Base-by-base conservation (phyloP, 2,113 vertebrate genomes). In the Ceratotherium simum region DNA sequence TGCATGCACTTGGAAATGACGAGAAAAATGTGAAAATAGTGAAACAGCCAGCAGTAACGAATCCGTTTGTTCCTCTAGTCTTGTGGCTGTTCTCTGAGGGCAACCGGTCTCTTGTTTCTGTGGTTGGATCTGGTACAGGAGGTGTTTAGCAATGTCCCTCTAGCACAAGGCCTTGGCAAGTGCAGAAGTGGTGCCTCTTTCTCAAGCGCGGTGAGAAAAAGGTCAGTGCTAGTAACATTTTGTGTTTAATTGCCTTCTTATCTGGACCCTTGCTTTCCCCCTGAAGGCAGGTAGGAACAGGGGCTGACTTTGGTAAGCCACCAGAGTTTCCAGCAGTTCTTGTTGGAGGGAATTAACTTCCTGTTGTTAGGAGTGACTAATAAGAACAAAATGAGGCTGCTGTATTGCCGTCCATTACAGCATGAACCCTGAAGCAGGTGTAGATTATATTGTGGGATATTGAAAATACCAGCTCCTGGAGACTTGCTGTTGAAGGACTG, bases 1-100 rank as follows among this genome's bases (percentile, higher is more conserved):
- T 39, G 21, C 46, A 6, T 33, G 33, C 4, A 42, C 73, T 95
- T 96, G 54, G 18, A 82, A 96, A 48, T 69, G 64, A 65, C 51
- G 67, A 54, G 29, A 6, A 88, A 81, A 54, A 60, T n/a, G 46
- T 88, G 39, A 79, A 92, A 58, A 33, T 51, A 72, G 64, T 13
- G 46, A 48, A 42, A 25, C 6, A 29, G 21, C 6, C 48, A 84
- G 48, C 56, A 92, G 42, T 29, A 78, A 58, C 1, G 12, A 58
- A n/a, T 48, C 46, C 0, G 7, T 39, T 33, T 27, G 48, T 23
- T 21, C 6, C 1, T 76, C 17, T 25, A 3, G 0, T 82, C 39
- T 46, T 58, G 20, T 65, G 69, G 48, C n/a, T 78, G 25, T 84
- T 64, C 54, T 79, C n/a, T 31, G 48, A 42, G 23, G 25, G 8